Percentiles rank a stretch among this genome's conserved stretches.
Conservation (phyloP, 2,888 invertebrate genomes). For the Dynastes maya region DNA sequence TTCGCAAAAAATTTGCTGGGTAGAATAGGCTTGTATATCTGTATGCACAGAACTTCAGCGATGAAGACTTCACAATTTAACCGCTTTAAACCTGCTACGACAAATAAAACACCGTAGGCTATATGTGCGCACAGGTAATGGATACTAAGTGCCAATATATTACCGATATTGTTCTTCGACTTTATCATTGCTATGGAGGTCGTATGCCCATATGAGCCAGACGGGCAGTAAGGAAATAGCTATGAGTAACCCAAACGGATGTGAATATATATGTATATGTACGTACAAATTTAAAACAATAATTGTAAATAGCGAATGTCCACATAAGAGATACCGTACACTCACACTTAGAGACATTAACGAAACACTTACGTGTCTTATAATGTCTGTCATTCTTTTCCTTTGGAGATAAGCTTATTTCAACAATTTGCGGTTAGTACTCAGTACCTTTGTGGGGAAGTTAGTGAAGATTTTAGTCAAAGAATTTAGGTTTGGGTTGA, state of each 20-base stretch:
- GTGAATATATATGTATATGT: slow-evolving; percentile 4
- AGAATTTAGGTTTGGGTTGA: too few relatives aligned
- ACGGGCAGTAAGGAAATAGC: slow-evolving; percentile 32
- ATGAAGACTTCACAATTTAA: too few relatives aligned
- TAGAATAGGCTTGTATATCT: too few relatives aligned
- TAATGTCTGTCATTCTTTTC: background rate
- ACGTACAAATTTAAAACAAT: slow-evolving; percentile 32
- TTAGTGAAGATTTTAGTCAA: too few relatives aligned
- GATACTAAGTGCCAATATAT: slow-evolving; percentile 13
- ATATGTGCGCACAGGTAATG: slow-evolving; percentile 8
- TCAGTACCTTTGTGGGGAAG: too few relatives aligned
- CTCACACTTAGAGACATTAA: background rate
- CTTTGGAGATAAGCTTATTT: slow-evolving; percentile 6
- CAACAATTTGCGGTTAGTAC: background rate
- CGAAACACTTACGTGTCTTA: background rate
- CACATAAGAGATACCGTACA: background rate
- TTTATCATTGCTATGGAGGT: slow-evolving; percentile 30
- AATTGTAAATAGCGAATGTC: slow-evolving; percentile 24
- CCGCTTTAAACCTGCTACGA: too few relatives aligned
- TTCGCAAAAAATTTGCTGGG: too few relatives aligned
- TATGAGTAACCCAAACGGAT: slow-evolving; percentile 41
- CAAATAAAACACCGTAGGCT: background rate
- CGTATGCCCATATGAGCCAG: slow-evolving; percentile 23
- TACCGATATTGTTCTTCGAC: slow-evolving; percentile 8
- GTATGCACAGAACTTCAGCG: too few relatives aligned